A percentile compares a stretch with the other conserved stretches of the same genome.
These are phyloP conservation scores for Rallus crepitans DNA, from an alignment of 2,797 vertebrate genomes.

Conservation along the genomic window DNA sequence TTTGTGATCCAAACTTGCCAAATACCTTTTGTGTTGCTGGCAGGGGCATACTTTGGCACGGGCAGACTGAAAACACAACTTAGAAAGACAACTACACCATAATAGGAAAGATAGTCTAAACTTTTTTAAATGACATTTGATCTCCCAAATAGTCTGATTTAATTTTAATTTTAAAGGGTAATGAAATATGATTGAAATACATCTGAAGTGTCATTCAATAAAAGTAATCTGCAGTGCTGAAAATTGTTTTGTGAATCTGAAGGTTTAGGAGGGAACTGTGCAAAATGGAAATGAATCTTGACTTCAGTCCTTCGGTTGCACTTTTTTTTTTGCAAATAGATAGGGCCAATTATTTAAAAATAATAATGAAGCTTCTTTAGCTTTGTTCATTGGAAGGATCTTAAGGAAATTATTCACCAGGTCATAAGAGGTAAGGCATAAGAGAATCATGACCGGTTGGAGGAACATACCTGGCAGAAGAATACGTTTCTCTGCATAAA, in stretches of 20 bases:
- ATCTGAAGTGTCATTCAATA: constrained; percentile 52
- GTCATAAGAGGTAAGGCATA: not conserved
- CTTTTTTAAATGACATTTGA: constrained; percentile 39
- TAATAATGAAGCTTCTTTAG: not conserved
- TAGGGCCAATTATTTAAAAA: not conserved
- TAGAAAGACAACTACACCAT: not conserved
- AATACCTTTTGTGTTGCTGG: not conserved
- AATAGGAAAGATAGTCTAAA: constrained; percentile 13
- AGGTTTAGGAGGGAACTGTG: not conserved
- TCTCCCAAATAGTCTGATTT: constrained; percentile 61
- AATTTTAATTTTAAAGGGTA: constrained; percentile 61
- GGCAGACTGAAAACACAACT: not conserved
- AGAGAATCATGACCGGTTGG: not conserved
- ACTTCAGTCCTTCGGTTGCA: not conserved
- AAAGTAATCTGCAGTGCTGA: constrained; percentile 28
- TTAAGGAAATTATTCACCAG: constrained; percentile 13
- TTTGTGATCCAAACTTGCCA: not conserved
- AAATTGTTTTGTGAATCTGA: constrained; percentile 43
- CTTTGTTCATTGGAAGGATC: not conserved
- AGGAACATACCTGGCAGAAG: constrained; percentile 28
- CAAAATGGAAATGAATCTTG: not conserved
- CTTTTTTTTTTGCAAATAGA: not conserved
- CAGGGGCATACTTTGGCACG: not conserved
- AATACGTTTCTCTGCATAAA: constrained; percentile 9
- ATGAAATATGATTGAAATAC: constrained; percentile 58